These are phyloP conservation scores for Baronia brevicornis DNA, from an alignment of 2,888 invertebrate genomes.

Conservation along the genomic window DNA sequence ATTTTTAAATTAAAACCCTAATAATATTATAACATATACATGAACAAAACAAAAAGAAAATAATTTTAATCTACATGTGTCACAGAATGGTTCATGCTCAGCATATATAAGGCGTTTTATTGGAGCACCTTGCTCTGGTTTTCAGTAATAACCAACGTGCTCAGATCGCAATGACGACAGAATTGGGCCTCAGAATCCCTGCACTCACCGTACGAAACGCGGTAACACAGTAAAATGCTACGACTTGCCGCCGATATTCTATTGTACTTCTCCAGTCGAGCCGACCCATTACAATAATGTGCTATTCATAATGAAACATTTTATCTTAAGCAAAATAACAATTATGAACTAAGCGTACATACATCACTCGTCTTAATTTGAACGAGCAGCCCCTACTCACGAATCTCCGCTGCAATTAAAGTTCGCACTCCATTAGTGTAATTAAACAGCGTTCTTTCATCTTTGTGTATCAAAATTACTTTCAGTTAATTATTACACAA, in stretches of 20 bases:
- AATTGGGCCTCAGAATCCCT: no score
- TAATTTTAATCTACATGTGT: slow-evolving; percentile 12
- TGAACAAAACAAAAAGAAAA: slow-evolving; percentile 7
- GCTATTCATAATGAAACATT: slow-evolving; percentile 10
- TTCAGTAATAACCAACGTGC: no score
- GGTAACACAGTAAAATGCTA: no score
- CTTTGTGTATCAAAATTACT: slow-evolving; percentile 19
- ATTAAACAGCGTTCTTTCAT: slow-evolving; percentile 80
- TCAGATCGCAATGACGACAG: no score
- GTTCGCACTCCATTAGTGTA: slow-evolving; percentile 85
- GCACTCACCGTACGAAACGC: no score
- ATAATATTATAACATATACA: slow-evolving; percentile 2
- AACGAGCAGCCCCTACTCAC: slow-evolving; percentile 40
- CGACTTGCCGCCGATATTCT: no score
- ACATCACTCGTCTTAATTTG: slow-evolving; percentile 33
- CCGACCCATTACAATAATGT: no score
- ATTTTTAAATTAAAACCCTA: no score
- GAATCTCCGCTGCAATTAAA: slow-evolving; percentile 83
- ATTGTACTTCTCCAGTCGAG: no score
- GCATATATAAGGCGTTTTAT: no score
- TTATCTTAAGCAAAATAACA: slow-evolving; percentile 20
- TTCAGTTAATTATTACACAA: slow-evolving; percentile 12
- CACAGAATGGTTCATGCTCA: slow-evolving; percentile 9
- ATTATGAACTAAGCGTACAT: slow-evolving; percentile 17
- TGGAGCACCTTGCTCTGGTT: no score